Evolutionary conservation across 2,113 vertebrate species (phyloP).

Genomic region (Sarotherodon lohbergeri): DNA sequence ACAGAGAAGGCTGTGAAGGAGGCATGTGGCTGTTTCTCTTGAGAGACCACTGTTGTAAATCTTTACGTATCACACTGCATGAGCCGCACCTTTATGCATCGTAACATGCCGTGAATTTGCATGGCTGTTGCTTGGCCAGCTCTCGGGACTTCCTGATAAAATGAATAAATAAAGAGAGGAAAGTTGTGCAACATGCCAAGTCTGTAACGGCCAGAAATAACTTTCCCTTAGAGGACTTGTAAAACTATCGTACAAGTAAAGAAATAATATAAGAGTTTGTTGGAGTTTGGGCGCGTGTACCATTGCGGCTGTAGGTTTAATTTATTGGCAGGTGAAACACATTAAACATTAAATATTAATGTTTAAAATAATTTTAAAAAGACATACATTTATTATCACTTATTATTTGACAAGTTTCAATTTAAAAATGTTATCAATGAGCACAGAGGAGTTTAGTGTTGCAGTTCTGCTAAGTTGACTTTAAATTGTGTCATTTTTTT

Average conservation of each 20-base stretch:
- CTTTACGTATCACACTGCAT: not conserved
- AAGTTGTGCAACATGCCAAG: not conserved
- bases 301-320: not conserved
- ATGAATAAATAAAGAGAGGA: not conserved
- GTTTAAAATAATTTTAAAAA: fast-evolving
- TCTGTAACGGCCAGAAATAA: not conserved
- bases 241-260: not conserved
- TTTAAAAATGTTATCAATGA: not conserved
- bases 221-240: not conserved
- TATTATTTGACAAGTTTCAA: not conserved
- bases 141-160: not conserved
- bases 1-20: not conserved
- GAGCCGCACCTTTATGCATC: not conserved
- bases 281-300: not conserved
- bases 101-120: not conserved
- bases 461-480: not conserved
- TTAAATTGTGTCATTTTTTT: not conserved
- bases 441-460: not conserved
- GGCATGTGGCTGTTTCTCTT: not conserved
- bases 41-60: not conserved
- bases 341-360: not conserved
- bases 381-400: not conserved
- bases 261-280: not conserved
- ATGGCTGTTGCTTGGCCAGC: not conserved
- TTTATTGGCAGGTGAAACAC: not conserved